Base-by-base conservation (phyloP, 2,113 vertebrate genomes). In the Dunckerocampus dactyliophorus region DNA sequence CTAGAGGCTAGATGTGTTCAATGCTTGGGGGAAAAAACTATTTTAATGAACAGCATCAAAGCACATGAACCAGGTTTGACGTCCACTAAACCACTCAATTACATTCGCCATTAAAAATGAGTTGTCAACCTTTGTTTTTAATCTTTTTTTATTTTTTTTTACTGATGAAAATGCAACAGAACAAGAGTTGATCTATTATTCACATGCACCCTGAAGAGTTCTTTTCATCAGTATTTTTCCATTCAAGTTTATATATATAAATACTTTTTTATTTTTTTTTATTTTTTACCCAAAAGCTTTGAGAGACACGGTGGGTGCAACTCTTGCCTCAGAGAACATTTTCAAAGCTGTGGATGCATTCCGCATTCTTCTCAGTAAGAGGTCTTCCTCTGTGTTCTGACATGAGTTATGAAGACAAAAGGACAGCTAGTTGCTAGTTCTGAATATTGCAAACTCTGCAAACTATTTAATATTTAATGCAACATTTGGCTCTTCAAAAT, bases 361-460 rank as follows among this genome's bases (percentile, higher is more conserved):
- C 15, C 6, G 15, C 20, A 15, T 24, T 47, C 14, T 22, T 47
- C 42, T n/a, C n/a, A 20, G 28, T 56, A 21, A 37, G 19, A 28
- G 22, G 12, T 21, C 43, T 20, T 47, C 42, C 13, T 46, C 42
- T 28, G 21, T 50, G 47, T 56, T 21, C 19, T 45, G n/a, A 46
- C 53, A 49, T 67, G 21, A 12, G 22, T 51, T 53, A 21, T 14
- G 47, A 60, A 76, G 69, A 46, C 60, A 54, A 62, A 49, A 55
- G 12, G 34, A 20, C 12, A 31, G 31, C 50, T 17, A 11, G 28
- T 54, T 53, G 8, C 37, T 47, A 57, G 14, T 24, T 42, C 43
- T 52, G 42, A 45, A 46, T 55, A 50, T 45, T 51, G 43, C 13
- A 51, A 56, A 21, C 64, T 54, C 45, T 3, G 31, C n/a, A 56